phyloP scores from a whole-genome alignment of 2,113 vertebrate species.

The Salvator merianae region DNA sequence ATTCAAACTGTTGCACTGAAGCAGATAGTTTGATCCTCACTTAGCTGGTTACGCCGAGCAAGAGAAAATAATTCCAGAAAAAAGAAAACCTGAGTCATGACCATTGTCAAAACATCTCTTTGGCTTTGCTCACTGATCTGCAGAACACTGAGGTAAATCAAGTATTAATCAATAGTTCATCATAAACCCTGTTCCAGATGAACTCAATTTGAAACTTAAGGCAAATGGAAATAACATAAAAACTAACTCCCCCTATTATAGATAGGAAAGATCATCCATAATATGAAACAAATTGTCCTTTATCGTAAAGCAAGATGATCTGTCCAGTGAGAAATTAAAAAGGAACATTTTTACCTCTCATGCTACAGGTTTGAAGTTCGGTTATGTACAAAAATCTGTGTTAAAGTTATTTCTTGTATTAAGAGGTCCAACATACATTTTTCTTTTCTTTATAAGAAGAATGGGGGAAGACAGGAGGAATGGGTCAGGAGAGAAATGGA shows the following conservation, averaged over 20 bases:
- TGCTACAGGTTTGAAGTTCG: background rate
- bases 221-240: background rate
- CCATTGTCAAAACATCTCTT: background rate
- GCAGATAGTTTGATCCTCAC: background rate
- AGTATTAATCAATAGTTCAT: slow-evolving; percentile 15
- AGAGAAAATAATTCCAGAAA: background rate
- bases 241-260: background rate
- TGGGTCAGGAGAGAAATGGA: background rate
- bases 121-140: background rate
- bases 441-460: background rate
- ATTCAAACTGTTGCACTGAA: background rate
- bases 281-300: background rate
- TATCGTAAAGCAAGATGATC: background rate
- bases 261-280: background rate
- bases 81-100: background rate
- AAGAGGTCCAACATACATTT: background rate
- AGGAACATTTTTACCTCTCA: fast-evolving
- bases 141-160: slow-evolving; percentile 10
- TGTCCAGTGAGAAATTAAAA: background rate
- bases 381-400: background rate
- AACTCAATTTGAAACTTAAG: background rate
- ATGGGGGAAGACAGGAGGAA: background rate
- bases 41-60: background rate
- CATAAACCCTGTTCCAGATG: background rate
- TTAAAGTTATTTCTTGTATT: background rate